Evolutionary conservation across 2,113 vertebrate species (phyloP), one percentile per base, ranked within the genome.

Genomic region (Hippopotamus amphibius): DNA sequence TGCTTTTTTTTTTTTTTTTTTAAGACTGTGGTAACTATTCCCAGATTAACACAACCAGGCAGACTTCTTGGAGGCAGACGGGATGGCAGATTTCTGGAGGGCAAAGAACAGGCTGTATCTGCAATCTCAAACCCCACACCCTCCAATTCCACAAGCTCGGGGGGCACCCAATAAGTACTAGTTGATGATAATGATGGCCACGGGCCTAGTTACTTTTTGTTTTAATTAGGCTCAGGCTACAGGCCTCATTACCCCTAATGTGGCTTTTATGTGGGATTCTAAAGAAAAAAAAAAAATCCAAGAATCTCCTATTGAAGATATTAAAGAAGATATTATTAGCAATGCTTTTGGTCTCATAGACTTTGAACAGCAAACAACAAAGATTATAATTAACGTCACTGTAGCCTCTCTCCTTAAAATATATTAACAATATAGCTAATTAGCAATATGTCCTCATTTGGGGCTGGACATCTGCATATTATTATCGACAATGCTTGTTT

Each of bases 241-340:
- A 95, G 92, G 88, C 83, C 90, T 98, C 95, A 97, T 97, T 98
- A 98, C 89, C 85, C 81, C 81, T 95, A 95, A 95, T 96, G 95
- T 92, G 88, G 94, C 97, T 98, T 98, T 98, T 97, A 98, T 98
- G 97, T 98, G 98, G 98, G 90, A 97, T 96, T 92, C 94, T 97
- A 90, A 97, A 87, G 69, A 37, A n/a, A 93, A 90, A 90, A 90
- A 90, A 97, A 97, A 96, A 88, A 95, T 91, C 61, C 61, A 89
- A 82, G 92, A 84, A 97, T 98, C 96, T 76, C 84, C 96, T 96
- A 97, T 81, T 98, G 97, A 98, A 95, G 96, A 97, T 98, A 98
- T 98, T 98, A 97, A 97, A 97, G 97, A 96, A 98, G 98, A 98
- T 97, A 98, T 98, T 98, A 98, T 98, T 98, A 98, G 97, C 88